These are phyloP conservation scores for Athalia rosae DNA, from an alignment of 2,888 invertebrate genomes.

Conservation along the genomic window DNA sequence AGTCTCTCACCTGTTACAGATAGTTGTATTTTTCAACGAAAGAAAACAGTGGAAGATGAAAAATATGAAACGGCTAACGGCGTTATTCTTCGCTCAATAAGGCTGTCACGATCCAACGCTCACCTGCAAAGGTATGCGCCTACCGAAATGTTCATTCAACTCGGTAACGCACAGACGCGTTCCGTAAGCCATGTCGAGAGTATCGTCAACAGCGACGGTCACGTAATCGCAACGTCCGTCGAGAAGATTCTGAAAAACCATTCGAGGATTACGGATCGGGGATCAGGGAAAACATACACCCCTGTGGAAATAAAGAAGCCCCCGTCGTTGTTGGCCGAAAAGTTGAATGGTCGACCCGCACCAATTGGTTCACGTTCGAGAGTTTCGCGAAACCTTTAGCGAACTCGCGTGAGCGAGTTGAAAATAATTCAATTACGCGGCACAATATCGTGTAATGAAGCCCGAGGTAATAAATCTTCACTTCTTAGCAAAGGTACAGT, in stretches of 20 bases:
- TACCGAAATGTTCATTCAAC: slow-evolving; percentile 74
- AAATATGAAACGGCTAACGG: not conserved
- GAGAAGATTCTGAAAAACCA: slow-evolving; percentile 73
- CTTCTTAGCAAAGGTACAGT: too few relatives aligned
- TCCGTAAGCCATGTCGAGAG: slow-evolving; percentile 72
- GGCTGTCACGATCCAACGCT: not conserved
- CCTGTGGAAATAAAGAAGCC: too few relatives aligned
- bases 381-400: too few relatives aligned
- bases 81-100: not conserved
- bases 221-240: slow-evolving; percentile 74
- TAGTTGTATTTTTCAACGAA: not conserved
- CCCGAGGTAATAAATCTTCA: too few relatives aligned
- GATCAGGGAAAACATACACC: not conserved
- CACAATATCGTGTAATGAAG: too few relatives aligned
- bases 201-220: slow-evolving; percentile 74
- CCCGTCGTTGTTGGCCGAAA: too few relatives aligned
- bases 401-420: too few relatives aligned
- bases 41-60: not conserved
- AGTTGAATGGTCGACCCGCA: too few relatives aligned
- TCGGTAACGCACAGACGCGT: slow-evolving; percentile 75
- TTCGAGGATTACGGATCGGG: not conserved
- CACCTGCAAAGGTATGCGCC: slow-evolving; percentile 72
- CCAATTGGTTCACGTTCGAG: too few relatives aligned
- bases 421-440: too few relatives aligned
- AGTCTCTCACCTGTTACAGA: slow-evolving; percentile 70